Conservation (phyloP, 2,888 invertebrate species). For the Mesoligia furuncula region DNA sequence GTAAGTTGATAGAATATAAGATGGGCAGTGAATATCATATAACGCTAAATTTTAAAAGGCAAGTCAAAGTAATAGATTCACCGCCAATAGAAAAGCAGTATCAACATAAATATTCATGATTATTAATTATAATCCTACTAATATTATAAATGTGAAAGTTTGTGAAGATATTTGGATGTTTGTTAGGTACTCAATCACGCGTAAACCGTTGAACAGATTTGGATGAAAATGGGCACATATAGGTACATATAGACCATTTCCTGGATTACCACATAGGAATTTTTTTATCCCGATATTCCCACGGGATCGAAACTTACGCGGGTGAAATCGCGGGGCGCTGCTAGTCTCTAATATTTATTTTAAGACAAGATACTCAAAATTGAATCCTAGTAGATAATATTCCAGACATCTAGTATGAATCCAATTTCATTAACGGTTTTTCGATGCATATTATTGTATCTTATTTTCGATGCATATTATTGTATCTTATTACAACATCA, state of each 20-base stretch:
- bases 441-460: slow-evolving; percentile 52
- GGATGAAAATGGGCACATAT: no score
- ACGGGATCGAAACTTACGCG: no score
- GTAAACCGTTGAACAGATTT: no score
- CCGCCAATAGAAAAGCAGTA: not conserved
- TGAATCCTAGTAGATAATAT: not conserved
- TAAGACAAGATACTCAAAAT: not conserved
- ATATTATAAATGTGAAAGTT: no score
- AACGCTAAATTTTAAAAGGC: slow-evolving; percentile 20
- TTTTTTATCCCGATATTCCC: no score
- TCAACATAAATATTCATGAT: slow-evolving; percentile 40
- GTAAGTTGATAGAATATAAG: slow-evolving; percentile 24
- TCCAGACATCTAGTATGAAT: slow-evolving; percentile 12
- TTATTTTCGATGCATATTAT: slow-evolving; percentile 55
- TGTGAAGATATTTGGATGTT: no score
- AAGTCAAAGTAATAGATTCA: slow-evolving; percentile 13
- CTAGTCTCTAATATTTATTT: not conserved
- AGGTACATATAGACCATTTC: no score
- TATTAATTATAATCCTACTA: no score
- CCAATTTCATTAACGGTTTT: slow-evolving; percentile 37
- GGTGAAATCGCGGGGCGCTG: no score
- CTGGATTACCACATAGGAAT: no score
- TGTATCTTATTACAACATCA: slow-evolving; percentile 55
- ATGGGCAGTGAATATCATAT: slow-evolving; percentile 16
- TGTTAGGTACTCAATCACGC: no score